These are phyloP conservation scores for Ficedula albicollis DNA, from an alignment of 2,797 vertebrate species.

Conservation along the genomic window DNA sequence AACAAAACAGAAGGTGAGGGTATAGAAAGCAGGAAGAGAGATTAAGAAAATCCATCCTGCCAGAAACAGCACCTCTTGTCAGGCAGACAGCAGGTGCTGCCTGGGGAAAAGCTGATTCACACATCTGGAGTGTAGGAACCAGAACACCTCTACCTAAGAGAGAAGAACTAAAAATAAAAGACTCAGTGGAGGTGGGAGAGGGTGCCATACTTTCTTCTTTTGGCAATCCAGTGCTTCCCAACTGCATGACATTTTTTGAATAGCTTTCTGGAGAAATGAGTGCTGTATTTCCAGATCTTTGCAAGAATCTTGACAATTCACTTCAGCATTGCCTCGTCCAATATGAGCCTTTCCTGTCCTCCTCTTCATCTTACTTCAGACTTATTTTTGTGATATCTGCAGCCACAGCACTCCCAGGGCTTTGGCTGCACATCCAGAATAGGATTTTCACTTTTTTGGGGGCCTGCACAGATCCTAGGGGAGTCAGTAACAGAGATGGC, in stretches of 20 bases:
- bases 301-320: not conserved
- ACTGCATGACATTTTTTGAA: not conserved
- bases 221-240: not conserved
- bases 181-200: not conserved
- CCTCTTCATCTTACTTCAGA: not conserved
- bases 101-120: slow-evolving; percentile 55
- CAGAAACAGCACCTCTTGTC: slow-evolving; percentile 54
- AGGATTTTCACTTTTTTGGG: rapidly evolving
- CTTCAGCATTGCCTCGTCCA: not conserved
- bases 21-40: slow-evolving; percentile 15
- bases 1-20: slow-evolving; percentile 45
- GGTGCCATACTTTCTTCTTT: not conserved
- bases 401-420: not conserved
- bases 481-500: not conserved
- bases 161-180: slow-evolving; percentile 19
- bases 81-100: slow-evolving; percentile 62
- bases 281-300: not conserved
- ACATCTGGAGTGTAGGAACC: slow-evolving; percentile 39
- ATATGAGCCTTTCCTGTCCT: not conserved
- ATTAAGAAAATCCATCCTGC: slow-evolving; percentile 64
- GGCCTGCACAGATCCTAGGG: rapidly evolving
- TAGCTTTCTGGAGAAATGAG: not conserved
- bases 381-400: not conserved
- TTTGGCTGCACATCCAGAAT: not conserved
- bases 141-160: slow-evolving; percentile 7